A percentile compares a stretch with the other conserved stretches of the same genome.
These are phyloP conservation scores for Aphyosemion australe DNA, from an alignment of 2,113 vertebrate genomes.

Conservation along the genomic window DNA sequence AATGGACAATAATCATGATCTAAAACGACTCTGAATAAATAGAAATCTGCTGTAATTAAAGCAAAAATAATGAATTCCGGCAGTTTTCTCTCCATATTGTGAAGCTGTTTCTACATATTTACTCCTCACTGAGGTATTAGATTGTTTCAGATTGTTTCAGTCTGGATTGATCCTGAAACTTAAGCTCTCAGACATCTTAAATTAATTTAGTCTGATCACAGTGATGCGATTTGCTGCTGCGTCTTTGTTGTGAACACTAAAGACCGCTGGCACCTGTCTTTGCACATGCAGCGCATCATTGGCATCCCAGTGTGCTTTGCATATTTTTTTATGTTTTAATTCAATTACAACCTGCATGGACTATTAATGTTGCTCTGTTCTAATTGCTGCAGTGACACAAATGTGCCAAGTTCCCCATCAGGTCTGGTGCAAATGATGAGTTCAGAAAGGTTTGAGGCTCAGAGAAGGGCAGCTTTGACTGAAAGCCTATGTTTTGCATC, in stretches of 20 bases:
- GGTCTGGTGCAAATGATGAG: conserved; percentile 12
- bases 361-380: conserved; percentile 78
- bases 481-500: background rate
- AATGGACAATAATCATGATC: conserved; percentile 32
- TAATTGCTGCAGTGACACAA: conserved; percentile 73
- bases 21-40: background rate
- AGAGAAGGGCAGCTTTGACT: background rate
- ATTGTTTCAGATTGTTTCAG: conserved; percentile 56
- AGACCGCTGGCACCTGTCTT: conserved; percentile 80
- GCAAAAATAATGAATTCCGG: conserved; percentile 22
- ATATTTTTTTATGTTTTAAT: conserved; percentile 73
- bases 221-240: conserved; percentile 70
- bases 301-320: conserved; percentile 52
- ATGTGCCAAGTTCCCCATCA: conserved; percentile 59
- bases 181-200: conserved; percentile 59
- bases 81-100: conserved; percentile 26
- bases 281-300: conserved; percentile 41
- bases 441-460: background rate
- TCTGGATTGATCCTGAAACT: conserved; percentile 51
- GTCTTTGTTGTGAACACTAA: conserved; percentile 73
- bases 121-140: conserved; percentile 69
- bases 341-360: conserved; percentile 61
- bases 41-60: conserved; percentile 15
- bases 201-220: conserved; percentile 68
- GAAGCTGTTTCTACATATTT: conserved; percentile 31